A percentile compares a stretch with the other conserved stretches of the same genome.
These are phyloP conservation scores for Plecturocebus donacophilus DNA, from an alignment of 2,113 vertebrate genomes.

Conservation along the genomic window DNA sequence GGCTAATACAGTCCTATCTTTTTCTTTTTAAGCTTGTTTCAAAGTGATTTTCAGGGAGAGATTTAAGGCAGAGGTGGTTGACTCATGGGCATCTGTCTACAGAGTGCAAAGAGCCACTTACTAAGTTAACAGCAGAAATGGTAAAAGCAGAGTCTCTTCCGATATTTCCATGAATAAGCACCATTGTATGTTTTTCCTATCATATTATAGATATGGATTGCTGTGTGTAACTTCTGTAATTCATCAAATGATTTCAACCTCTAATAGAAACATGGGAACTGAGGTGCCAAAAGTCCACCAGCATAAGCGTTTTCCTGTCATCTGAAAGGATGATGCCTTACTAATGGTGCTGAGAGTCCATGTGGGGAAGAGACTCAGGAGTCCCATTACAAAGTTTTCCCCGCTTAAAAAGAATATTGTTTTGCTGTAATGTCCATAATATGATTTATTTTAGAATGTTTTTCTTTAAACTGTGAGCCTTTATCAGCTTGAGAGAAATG, in stretches of 20 bases:
- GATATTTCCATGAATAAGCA: background rate
- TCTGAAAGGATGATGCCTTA: background rate
- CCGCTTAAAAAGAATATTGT: background rate
- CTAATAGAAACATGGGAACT: background rate
- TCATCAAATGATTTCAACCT: constrained; percentile 14
- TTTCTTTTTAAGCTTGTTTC: background rate
- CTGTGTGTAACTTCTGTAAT: constrained; percentile 16
- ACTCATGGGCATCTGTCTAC: background rate
- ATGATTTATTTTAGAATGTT: constrained; percentile 11
- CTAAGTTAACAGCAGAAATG: background rate
- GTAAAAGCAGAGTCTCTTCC: background rate
- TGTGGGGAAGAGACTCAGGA: constrained; percentile 8
- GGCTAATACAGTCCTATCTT: background rate
- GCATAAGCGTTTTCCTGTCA: background rate
- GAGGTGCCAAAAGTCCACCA: background rate
- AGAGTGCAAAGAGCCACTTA: background rate
- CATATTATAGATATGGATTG: background rate
- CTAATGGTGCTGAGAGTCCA: background rate
- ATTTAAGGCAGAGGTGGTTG: background rate
- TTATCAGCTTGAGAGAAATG: constrained; percentile 1
- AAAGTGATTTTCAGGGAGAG: constrained; percentile 15
- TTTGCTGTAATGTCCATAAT: background rate
- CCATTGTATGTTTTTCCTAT: background rate
- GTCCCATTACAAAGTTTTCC: background rate
- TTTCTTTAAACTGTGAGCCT: background rate